Conservation (phyloP, 30 jellyfish, hydroid and myxozoan genomes). For the Aurelia aurita region DNA sequence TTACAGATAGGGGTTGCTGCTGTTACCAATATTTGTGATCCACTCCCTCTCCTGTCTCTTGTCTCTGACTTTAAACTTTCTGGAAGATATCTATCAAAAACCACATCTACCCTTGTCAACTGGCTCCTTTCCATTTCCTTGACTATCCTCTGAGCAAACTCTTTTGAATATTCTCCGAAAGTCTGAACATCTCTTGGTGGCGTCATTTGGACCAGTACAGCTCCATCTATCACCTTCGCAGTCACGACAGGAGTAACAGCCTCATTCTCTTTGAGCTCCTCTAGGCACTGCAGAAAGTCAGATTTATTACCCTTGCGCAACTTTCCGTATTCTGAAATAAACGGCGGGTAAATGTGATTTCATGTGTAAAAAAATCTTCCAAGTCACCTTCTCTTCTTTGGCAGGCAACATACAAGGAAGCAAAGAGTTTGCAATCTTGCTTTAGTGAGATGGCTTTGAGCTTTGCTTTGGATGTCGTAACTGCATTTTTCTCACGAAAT, state of each 20-base stretch:
- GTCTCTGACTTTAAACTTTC: constrained; percentile 31
- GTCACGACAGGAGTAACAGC: not conserved
- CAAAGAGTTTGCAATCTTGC: constrained; percentile 8
- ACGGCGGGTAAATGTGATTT: constrained; percentile 41
- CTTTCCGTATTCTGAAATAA: constrained; percentile 25
- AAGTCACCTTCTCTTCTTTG: constrained; percentile 24
- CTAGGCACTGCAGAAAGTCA: constrained; percentile 18
- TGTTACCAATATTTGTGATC: constrained; percentile 45
- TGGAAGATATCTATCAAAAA: constrained; percentile 8
- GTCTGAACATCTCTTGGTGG: constrained; percentile 4
- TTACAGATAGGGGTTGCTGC: not conserved
- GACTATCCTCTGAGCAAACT: not conserved
- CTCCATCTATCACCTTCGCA: constrained; percentile 21
- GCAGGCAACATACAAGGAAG: constrained; percentile 22
- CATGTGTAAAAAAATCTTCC: constrained; percentile 24
- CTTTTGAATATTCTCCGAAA: not conserved
- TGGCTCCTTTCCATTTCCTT: not conserved
- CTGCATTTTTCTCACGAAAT: not conserved
- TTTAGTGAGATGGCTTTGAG: constrained; percentile 4
- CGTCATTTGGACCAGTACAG: constrained; percentile 14
- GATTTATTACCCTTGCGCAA: constrained; percentile 5
- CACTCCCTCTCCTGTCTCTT: constrained; percentile 53
- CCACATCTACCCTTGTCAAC: not conserved
- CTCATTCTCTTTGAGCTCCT: not conserved
- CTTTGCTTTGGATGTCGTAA: constrained; percentile 5